Base-by-base conservation (phyloP, 2,797 vertebrate genomes). In the Cuculus canorus region DNA sequence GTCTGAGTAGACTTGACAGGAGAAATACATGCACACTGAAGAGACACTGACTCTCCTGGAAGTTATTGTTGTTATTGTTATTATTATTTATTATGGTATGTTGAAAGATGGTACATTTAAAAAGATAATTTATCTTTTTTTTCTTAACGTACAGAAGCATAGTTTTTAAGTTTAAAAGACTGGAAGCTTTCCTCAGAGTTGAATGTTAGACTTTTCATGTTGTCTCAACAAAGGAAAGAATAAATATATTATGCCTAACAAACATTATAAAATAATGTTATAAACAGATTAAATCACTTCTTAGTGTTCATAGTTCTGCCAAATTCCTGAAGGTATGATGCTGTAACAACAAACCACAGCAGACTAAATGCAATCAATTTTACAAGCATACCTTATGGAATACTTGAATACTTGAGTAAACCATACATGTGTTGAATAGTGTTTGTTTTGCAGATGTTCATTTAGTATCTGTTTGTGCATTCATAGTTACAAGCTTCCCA, bases 271-370 rank as follows among this genome's bases (percentile, higher is more conserved):
- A 86, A 73, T 72, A 57, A 78, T n/a, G n/a, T 86, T 90, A 82
- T 80, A 95, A 95, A 93, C 73, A 97, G 47, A 93, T 85, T 78
- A 93, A 53, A 81, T 93, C 89, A 96, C 39, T 17, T 33, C 45
- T 90, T 37, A 85, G 37, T 77, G 63, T 93, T 96, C 94, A 90
- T 82, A 84, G 77, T 90, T 85, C 70, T 71, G 95, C 83, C 88
- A 96, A 95, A 93, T 84, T 96, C 91, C 95, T 94, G 82, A 94
- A 92, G 87, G 91, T 91, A 94, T 88, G 78, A 93, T 77, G 79
- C 68, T 82, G 61, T 68, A 85, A 90, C 73, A 96, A 84, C 48
- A 94, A 96, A 92, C 85, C 81, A 66, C 70, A 79, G 86, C 82
- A 94, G 75, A 92, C 66, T 64, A 90, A 95, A 93, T 23, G 64